Conservation (phyloP, 2,113 vertebrate genomes). For the Gambusia holbrooki region DNA sequence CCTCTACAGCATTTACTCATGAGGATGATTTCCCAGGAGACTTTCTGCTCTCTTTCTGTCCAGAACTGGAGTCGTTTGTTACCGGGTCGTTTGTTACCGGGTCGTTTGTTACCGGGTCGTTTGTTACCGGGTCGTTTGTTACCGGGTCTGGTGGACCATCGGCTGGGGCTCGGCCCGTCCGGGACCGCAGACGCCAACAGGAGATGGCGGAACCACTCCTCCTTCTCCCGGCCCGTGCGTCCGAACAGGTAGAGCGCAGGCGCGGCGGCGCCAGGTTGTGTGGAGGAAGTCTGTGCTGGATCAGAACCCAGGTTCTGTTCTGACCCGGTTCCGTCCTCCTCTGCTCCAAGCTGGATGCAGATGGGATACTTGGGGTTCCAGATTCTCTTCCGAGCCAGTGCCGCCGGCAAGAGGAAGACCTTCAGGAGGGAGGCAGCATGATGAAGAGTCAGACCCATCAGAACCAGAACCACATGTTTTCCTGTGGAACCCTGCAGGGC, state of each 20-base stretch:
- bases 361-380: slow-evolving; percentile 94
- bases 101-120: slow-evolving; percentile 74
- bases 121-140: slow-evolving; percentile 2
- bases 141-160: slow-evolving; percentile 70
- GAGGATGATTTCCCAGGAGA: too few species aligned
- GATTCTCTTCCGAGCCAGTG: slow-evolving; percentile 84
- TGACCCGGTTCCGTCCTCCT: slow-evolving; percentile 15
- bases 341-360: slow-evolving; percentile 79
- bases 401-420: slow-evolving; percentile 85
- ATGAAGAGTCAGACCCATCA: slow-evolving; percentile 11
- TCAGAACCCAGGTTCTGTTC: slow-evolving; percentile 19
- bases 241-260: slow-evolving; percentile 85
- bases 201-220: slow-evolving; percentile 89
- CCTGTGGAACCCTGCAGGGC: too few species aligned
- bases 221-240: slow-evolving; percentile 88
- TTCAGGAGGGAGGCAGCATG: slow-evolving; percentile 56
- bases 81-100: too few species aligned
- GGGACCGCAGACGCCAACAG: slow-evolving; percentile 68
- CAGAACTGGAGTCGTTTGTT: too few species aligned
- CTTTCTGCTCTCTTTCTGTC: too few species aligned
- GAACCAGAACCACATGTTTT: neutral
- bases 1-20: too few species aligned
- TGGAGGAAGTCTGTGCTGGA: slow-evolving; percentile 11
- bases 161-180: slow-evolving; percentile 52
- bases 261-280: slow-evolving; percentile 13